These are phyloP conservation scores for Acipenser transmontanus DNA, from an alignment of 2,797 vertebrate species.

Conservation along the genomic window DNA sequence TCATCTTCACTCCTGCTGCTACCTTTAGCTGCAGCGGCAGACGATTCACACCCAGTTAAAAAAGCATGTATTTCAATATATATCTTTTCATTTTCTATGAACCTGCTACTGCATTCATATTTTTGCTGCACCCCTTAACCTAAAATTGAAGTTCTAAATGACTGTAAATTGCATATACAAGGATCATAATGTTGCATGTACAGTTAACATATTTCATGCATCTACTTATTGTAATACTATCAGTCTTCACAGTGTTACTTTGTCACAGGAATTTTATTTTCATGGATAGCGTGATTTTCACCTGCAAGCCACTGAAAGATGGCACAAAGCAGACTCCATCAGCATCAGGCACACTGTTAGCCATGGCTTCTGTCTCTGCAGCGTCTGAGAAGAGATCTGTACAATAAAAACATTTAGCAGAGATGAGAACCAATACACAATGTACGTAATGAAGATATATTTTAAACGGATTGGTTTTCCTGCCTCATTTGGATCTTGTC, in stretches of 20 bases:
- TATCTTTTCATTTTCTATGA: no score
- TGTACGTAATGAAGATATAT: no score
- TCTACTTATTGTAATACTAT: not conserved
- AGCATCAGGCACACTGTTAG: slow-evolving; percentile 70
- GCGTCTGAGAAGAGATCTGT: slow-evolving; percentile 81
- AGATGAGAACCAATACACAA: no score
- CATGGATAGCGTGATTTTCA: slow-evolving; percentile 36
- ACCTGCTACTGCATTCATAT: no score
- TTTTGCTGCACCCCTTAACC: no score
- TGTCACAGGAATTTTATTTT: not conserved
- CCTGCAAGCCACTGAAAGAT: slow-evolving; percentile 88
- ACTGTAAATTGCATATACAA: slow-evolving; percentile 2
- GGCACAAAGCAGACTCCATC: slow-evolving; percentile 92
- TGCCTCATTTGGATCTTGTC: not conserved
- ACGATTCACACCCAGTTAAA: no score
- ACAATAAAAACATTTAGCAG: not conserved
- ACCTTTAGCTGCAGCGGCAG: no score
- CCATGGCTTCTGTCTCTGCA: slow-evolving; percentile 77
- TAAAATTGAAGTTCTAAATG: not conserved
- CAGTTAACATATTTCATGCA: not conserved
- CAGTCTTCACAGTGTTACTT: not conserved
- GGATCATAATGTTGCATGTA: not conserved
- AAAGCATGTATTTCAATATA: no score
- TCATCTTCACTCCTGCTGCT: no score
- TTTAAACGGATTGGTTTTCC: no score